Base-by-base conservation (phyloP, 64 coral and sea anemone genomes). In the Porites australiensis region DNA sequence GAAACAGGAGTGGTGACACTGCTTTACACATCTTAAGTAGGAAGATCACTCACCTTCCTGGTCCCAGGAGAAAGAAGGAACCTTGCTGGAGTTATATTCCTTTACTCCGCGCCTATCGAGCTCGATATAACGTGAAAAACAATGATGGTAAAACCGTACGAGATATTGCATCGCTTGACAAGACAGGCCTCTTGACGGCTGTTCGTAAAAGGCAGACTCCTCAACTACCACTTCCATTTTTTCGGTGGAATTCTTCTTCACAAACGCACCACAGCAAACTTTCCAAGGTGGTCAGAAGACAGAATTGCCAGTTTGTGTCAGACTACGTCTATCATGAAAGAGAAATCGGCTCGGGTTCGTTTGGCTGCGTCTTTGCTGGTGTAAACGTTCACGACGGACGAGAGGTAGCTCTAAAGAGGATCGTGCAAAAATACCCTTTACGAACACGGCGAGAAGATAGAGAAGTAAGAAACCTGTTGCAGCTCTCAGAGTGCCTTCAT, bases 401-500 rank as follows among this genome's bases (percentile, higher is more conserved):
- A 50, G 87, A 89, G 37, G 57, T 77, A 5, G 87, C 87, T 8
- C 3, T 89, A 15, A 89, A 89, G 50, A 5, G 87, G 11, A 53
- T 50, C 1, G 2, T 44, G n/a, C 53, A 82, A 44, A 47, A 20
- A 23, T 18, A 44, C 54, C 2, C 57, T 2, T 18, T 46, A 11
- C 59, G 27, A 82, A 82, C 79, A 14, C 47, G 75, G 19, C 72
- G 49, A 75, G 44, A 12, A 5, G 72, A 75, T 4, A 59, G 79
- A 46, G 54, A 82, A 63, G 14, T 73, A 14, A 1, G 13, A 2
- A 73, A 44, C 46, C 70, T 73, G 9, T 18, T 93, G 14, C 72
- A 86, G 50, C 79, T 96, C 3, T 67, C 85, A 58, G 59, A 60
- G 20, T 92, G 90, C 48, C 65, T 64, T 12, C 83, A 92, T 44